Evolutionary conservation across 2,797 vertebrate species (phyloP), one percentile per base, ranked within the genome.

Genomic region (Rallus crepitans): DNA sequence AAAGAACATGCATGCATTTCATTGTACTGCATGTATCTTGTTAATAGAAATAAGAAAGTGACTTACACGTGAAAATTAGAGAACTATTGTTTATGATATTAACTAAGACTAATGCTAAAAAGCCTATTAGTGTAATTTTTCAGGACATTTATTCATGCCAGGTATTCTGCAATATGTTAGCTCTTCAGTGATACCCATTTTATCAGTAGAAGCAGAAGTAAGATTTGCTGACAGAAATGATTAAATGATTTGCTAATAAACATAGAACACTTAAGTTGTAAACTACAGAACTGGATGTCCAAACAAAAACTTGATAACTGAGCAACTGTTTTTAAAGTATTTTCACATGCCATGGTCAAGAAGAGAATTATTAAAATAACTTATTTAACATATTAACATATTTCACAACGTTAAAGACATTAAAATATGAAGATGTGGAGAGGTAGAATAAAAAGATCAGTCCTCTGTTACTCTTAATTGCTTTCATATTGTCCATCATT

Each of bases 1-100:
- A 55, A 82, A 80, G 13, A 40, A 47, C 18, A 13, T 1, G 2
- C 3, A 39, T 0, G 1, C 7, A 30, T 37, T 15, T 76, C 30
- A 53, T 24, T 3, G 5, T 4, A 31, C 12, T 18, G 7, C 11
- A 21, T 45, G 15, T 5, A n/a, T 66, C 30, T 45, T 52, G 23
- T 63, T 68, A 72, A 40, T 2, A 52, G 55, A 61, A 88, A 37
- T 2, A 47, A 60, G 16, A 37, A 79, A 65, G 55, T 69, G 60
- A 61, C 14, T 61, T 3, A 1, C 4, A 50, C 2, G 9, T 11
- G 33, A 68, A 8, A 57, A 81, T 5, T 47, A 16, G 6, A 78
- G 20, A 89, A 70, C 7, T 56, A 1, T 9, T 84, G 11, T 37
- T 81, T 72, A 23, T 71, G n/a, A 6, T 40, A 50, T 19, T 35